Conservation (phyloP, 2,113 vertebrate species). For the Rhynchomys soricoides region DNA sequence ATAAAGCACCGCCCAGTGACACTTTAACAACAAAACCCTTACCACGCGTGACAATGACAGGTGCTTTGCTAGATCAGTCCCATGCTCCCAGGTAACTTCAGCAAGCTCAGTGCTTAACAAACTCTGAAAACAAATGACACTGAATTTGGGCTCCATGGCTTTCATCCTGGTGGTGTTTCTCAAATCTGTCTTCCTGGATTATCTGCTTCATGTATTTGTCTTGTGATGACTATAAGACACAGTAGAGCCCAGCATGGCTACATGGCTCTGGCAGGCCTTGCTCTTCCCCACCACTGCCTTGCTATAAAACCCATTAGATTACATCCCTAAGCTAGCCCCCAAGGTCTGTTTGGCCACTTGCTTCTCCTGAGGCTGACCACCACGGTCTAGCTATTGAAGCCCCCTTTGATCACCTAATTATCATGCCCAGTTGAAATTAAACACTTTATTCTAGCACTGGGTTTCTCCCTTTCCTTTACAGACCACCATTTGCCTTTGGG, state of each 20-base stretch:
- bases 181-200: conserved; percentile 34
- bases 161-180: conserved; percentile 45
- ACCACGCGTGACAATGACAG: not conserved
- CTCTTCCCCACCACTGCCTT: not conserved
- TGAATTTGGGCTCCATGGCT: conserved; percentile 3
- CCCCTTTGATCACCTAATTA: not conserved
- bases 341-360: not conserved
- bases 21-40: not conserved
- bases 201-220: not conserved
- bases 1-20: not conserved
- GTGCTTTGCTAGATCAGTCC: not conserved
- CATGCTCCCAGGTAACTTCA: not conserved
- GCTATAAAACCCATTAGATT: not conserved
- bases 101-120: not conserved
- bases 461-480: not conserved
- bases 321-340: not conserved
- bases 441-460: not conserved
- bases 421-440: not conserved
- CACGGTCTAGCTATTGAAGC: not conserved
- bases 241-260: not conserved
- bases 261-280: not conserved
- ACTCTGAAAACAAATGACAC: not conserved
- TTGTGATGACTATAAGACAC: not conserved
- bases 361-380: not conserved
- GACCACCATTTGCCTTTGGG: not conserved